phyloP scores from a whole-genome alignment of 2,113 vertebrate species.

The Ceuthmochares aereus region DNA sequence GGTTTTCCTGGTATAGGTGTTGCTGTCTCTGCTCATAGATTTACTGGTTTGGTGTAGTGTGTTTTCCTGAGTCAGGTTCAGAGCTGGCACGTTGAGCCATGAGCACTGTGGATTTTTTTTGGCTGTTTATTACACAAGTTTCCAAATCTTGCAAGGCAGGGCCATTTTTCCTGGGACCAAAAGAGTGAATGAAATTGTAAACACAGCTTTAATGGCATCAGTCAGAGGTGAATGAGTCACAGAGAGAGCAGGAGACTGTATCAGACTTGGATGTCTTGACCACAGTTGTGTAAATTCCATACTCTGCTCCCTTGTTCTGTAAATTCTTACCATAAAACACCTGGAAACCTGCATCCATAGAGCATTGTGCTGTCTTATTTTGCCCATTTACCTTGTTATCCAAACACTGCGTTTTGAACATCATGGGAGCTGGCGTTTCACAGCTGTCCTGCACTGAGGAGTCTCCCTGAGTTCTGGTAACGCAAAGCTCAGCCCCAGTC shows the following conservation, averaged over 20 bases:
- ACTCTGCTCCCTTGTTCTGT: not conserved
- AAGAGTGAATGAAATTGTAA: not conserved
- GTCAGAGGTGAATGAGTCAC: not conserved
- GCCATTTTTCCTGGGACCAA: not conserved
- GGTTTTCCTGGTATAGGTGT: not conserved
- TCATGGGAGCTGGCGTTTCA: not conserved
- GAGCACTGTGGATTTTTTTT: not conserved
- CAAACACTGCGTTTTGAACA: not conserved
- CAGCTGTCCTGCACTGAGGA: not conserved
- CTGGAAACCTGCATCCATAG: not conserved
- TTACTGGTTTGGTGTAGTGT: not conserved
- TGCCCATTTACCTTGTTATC: not conserved
- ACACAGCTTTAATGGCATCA: not conserved
- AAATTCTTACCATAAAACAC: not conserved
- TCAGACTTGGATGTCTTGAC: accelerated
- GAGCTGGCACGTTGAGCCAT: not conserved
- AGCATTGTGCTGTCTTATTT: not conserved
- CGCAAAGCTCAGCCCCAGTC: not conserved
- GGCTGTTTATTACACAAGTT: not conserved
- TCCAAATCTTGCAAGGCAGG: not conserved
- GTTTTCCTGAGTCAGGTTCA: not conserved
- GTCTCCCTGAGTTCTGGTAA: not conserved
- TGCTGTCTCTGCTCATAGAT: not conserved
- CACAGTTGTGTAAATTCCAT: not conserved
- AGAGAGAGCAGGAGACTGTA: not conserved